phyloP scores from a whole-genome alignment of 2,113 vertebrate genomes.

The Eulemur rufifrons region DNA sequence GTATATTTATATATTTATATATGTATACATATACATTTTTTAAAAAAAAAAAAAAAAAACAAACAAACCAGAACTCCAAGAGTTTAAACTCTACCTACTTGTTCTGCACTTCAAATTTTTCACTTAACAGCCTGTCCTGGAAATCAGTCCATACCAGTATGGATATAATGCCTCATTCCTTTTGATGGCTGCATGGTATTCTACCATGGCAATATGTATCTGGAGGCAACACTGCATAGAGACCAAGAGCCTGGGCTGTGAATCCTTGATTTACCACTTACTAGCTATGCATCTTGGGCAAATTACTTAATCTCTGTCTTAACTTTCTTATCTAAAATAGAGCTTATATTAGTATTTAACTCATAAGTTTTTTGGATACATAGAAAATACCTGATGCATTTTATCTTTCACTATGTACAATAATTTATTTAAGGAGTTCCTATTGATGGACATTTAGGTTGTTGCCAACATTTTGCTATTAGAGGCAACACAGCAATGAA shows the following conservation, averaged over 20 bases:
- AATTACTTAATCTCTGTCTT: background rate
- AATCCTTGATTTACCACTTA: background rate
- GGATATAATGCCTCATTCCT: background rate
- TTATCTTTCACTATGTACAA: background rate
- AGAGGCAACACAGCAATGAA: background rate
- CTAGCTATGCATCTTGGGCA: background rate
- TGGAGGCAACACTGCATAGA: background rate
- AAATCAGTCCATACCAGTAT: background rate
- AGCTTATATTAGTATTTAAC: background rate
- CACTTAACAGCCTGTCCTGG: background rate
- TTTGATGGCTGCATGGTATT: background rate
- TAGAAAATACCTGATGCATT: background rate
- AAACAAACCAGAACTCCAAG: background rate
- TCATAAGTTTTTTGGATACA: background rate
- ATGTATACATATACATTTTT: background rate
- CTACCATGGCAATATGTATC: background rate
- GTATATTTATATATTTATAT: background rate
- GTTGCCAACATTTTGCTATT: background rate
- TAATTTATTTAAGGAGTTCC: constrained; percentile 12
- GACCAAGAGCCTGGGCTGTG: background rate
- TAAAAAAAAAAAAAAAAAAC: background rate
- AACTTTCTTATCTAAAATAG: background rate
- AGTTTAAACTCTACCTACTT: background rate
- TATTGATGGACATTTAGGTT: background rate
- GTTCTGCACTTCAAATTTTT: background rate